Conservation (phyloP, 2,113 vertebrate genomes). For the Brevimyrus niger region DNA sequence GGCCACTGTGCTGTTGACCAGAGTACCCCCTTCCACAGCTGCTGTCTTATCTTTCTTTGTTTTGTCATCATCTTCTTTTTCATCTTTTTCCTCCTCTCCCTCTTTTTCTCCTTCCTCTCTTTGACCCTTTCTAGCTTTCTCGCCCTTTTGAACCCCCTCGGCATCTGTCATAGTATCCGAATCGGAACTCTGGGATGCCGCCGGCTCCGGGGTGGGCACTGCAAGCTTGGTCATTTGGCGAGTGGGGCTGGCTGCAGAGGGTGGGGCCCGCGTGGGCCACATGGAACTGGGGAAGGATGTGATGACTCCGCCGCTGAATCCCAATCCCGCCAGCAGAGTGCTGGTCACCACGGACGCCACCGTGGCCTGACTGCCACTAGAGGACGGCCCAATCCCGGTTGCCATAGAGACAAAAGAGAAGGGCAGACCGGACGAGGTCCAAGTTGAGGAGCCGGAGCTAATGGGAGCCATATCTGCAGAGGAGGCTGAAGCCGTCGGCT, state of each 20-base stretch:
- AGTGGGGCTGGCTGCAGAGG: slow-evolving; percentile 48
- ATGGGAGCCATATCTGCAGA: slow-evolving; percentile 98
- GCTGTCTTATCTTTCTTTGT: slow-evolving; percentile 52
- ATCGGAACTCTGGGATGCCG: slow-evolving; percentile 54
- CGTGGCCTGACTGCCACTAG: slow-evolving; percentile 89
- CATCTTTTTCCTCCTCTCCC: slow-evolving; percentile 50
- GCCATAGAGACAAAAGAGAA: slow-evolving; percentile 98
- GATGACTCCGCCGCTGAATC: slow-evolving; percentile 85
- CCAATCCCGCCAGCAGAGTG: slow-evolving; percentile 87
- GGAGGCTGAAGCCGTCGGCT: slow-evolving; percentile 92
- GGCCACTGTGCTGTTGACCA: slow-evolving; percentile 34
- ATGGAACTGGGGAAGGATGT: slow-evolving; percentile 89
- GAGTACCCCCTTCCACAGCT: slow-evolving; percentile 40
- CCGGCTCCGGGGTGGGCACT: slow-evolving; percentile 60
- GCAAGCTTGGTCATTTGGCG: slow-evolving; percentile 53
- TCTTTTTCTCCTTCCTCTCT: slow-evolving; percentile 68
- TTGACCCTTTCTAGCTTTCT: slow-evolving; percentile 64
- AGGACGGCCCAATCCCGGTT: slow-evolving; percentile 91
- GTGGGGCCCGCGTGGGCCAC: slow-evolving; percentile 75
- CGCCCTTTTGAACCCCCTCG: slow-evolving; percentile 65
- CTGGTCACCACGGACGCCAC: slow-evolving; percentile 93
- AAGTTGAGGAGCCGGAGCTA: slow-evolving; percentile 96
- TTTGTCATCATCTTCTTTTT: slow-evolving; percentile 66
- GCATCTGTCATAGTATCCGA: slow-evolving; percentile 52
- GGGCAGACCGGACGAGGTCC: slow-evolving; percentile 93